Evolutionary conservation across 2,113 vertebrate species (phyloP).

Genomic region (Andinoacara biseriatus): DNA sequence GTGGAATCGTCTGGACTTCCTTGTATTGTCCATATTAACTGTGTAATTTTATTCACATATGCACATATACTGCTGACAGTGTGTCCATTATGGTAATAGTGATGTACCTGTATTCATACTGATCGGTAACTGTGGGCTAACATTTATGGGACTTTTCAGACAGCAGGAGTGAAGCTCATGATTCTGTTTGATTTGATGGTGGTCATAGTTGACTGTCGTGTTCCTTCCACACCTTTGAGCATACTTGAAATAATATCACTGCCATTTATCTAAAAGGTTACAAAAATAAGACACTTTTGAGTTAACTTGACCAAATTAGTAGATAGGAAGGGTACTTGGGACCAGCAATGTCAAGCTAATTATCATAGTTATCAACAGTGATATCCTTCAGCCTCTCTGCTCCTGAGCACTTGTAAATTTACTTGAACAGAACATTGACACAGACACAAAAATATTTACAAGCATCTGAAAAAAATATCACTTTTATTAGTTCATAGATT

Average conservation of each 20-base stretch:
- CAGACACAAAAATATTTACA: background rate
- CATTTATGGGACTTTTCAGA: background rate
- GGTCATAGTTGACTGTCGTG: background rate
- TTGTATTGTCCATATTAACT: background rate
- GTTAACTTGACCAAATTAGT: background rate
- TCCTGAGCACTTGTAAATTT: background rate
- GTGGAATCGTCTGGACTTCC: background rate
- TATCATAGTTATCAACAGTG: background rate
- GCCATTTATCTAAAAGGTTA: slow-evolving; percentile 14
- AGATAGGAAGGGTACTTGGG: background rate
- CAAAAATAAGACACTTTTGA: background rate
- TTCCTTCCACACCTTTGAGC: background rate
- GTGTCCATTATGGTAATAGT: background rate
- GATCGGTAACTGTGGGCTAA: background rate
- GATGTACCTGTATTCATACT: background rate
- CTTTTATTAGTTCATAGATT: background rate
- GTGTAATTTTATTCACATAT: background rate
- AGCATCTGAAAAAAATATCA: background rate
- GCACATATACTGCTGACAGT: background rate
- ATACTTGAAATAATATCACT: slow-evolving; percentile 23
- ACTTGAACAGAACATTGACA: background rate
- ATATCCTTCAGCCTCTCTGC: background rate
- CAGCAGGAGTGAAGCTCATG: background rate
- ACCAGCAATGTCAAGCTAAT: slow-evolving; percentile 12
- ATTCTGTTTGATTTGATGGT: background rate